A percentile compares a stretch with the other conserved stretches of the same genome.
phyloP scores from a whole-genome alignment of 2,797 vertebrate genomes.

The Sebastolobus altivelis region DNA sequence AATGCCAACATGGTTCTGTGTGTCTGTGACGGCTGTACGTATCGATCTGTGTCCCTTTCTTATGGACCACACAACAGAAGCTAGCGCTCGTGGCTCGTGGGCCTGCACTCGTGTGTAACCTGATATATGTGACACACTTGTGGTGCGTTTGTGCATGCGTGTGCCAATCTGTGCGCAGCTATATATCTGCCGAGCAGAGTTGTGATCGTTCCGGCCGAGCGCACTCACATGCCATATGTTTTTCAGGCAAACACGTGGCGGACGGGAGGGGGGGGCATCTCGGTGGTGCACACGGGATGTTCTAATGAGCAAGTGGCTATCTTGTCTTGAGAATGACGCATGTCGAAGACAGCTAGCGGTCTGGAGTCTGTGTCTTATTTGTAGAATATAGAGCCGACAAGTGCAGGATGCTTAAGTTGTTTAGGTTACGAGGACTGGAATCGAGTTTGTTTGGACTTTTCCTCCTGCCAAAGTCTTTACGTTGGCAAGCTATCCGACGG shows the following conservation, averaged over 20 bases:
- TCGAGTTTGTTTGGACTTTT: constrained; percentile 57
- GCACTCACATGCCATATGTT: constrained; percentile 68
- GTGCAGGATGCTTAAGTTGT: constrained; percentile 15
- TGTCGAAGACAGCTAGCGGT: no score
- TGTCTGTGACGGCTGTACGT: constrained; percentile 6
- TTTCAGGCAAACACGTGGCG: constrained; percentile 57
- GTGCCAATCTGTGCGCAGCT: constrained; percentile 14
- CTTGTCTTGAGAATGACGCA: not conserved
- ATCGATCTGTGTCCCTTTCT: constrained; percentile 32
- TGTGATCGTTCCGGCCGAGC: constrained; percentile 30
- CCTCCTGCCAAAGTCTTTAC: not conserved
- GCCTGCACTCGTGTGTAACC: constrained; percentile 36
- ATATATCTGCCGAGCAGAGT: not conserved
- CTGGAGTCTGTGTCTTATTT: not conserved
- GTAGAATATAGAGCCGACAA: not conserved
- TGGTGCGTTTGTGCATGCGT: constrained; percentile 30
- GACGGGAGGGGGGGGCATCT: not conserved
- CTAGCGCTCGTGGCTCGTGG: not conserved
- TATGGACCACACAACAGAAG: not conserved
- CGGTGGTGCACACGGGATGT: not conserved
- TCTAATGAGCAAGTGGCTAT: not conserved
- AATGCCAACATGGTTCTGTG: constrained; percentile 29
- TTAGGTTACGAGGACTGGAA: constrained; percentile 42
- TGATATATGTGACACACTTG: constrained; percentile 26
- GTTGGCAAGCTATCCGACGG: constrained; percentile 16